These are phyloP conservation scores for Poeciliopsis presidionis DNA, from an alignment of 2,797 vertebrate genomes.

Conservation along the genomic window DNA sequence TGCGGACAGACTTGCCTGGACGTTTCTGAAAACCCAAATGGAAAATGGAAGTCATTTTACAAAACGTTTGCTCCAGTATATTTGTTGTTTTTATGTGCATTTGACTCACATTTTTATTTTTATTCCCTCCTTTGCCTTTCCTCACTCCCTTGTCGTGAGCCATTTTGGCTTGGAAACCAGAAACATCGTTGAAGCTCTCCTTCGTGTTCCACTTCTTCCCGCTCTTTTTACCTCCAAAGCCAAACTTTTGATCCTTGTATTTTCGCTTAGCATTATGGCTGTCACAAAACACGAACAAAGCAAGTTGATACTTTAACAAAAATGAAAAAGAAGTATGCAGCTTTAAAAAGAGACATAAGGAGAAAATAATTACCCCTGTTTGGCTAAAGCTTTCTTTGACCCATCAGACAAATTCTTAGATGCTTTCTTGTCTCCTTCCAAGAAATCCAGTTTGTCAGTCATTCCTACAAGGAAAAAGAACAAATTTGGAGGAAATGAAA, in stretches of 20 bases:
- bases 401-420: slow-evolving; percentile 58
- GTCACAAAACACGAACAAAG: slow-evolving; percentile 17
- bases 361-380: slow-evolving; percentile 80
- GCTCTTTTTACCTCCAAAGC: slow-evolving; percentile 95
- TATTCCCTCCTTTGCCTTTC: slow-evolving; percentile 83
- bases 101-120: slow-evolving; percentile 75
- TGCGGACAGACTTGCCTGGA: slow-evolving; percentile 89
- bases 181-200: slow-evolving; percentile 92
- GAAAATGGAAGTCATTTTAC: not conserved
- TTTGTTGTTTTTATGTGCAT: not conserved
- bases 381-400: slow-evolving; percentile 66
- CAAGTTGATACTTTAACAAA: not conserved
- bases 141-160: slow-evolving; percentile 86
- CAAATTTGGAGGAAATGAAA: not conserved
- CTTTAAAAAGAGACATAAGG: not conserved
- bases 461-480: slow-evolving; percentile 82
- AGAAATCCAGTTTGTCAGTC: slow-evolving; percentile 95
- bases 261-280: slow-evolving; percentile 91
- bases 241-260: slow-evolving; percentile 94
- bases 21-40: slow-evolving; percentile 84
- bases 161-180: slow-evolving; percentile 86
- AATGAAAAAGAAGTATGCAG: not conserved
- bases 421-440: slow-evolving; percentile 88
- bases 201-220: slow-evolving; percentile 96
- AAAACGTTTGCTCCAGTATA: not conserved